These are phyloP conservation scores for Cichlasoma orientale DNA, from an alignment of 2,797 vertebrate species.

Conservation along the genomic window DNA sequence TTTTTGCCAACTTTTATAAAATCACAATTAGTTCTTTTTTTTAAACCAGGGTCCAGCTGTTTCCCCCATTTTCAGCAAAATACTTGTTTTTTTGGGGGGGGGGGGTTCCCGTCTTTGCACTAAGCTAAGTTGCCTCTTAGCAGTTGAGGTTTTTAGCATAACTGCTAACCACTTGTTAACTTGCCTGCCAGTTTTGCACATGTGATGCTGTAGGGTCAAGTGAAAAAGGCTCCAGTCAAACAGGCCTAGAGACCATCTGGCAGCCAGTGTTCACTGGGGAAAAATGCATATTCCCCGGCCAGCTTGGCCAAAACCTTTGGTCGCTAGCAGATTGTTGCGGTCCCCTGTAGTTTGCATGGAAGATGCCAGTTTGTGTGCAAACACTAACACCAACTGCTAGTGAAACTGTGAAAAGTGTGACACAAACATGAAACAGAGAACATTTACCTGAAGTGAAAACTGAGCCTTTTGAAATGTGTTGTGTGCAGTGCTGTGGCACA, in stretches of 20 bases:
- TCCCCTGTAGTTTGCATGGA: neutral
- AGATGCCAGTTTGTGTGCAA: neutral
- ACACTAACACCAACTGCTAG: neutral
- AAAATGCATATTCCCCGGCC: neutral
- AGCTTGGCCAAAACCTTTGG: neutral
- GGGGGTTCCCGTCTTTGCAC: too few species aligned
- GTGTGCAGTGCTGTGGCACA: neutral
- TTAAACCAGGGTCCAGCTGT: too few species aligned
- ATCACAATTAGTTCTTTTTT: fast-evolving
- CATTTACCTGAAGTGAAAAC: neutral
- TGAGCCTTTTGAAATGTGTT: neutral
- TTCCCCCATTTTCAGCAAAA: too few species aligned
- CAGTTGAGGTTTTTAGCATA: neutral
- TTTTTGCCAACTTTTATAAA: too few species aligned
- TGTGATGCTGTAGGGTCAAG: neutral
- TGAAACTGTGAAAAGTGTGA: neutral
- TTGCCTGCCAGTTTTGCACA: neutral
- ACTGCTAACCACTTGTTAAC: neutral
- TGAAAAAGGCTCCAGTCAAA: neutral
- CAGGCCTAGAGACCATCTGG: neutral
- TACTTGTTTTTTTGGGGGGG: too few species aligned
- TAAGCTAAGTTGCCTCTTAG: neutral
- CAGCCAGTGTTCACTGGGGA: neutral
- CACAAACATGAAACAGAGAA: neutral
- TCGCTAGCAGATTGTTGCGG: neutral